phyloP scores from a whole-genome alignment of 2,888 invertebrate species.

The Pasiphila rectangulata region DNA sequence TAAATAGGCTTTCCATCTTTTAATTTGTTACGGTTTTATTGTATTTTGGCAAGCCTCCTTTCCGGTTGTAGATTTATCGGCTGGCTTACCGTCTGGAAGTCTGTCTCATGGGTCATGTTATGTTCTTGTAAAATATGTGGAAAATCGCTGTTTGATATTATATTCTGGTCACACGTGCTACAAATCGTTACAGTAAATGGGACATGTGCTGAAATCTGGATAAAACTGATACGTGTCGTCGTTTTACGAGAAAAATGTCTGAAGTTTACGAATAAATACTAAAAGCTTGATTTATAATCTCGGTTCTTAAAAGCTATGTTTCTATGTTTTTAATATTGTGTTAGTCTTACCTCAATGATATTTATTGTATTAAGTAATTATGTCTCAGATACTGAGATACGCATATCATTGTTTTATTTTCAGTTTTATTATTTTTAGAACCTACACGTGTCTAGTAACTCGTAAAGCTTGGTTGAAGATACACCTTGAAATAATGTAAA shows the following conservation, averaged over 20 bases:
- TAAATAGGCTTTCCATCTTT: conserved; percentile 1
- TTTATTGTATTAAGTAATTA: no score
- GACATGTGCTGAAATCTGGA: conserved; percentile 18
- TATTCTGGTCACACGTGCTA: conserved; percentile 22
- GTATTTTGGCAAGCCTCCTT: conserved; percentile 49
- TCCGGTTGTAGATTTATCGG: conserved; percentile 35
- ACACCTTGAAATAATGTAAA: conserved; percentile 10
- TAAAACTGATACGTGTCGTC: conserved; percentile 6
- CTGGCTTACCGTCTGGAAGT: conserved; percentile 30
- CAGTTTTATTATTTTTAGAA: no score
- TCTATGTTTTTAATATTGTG: background rate
- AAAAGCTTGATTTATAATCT: background rate
- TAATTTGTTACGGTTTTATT: conserved; percentile 36
- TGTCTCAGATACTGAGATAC: background rate
- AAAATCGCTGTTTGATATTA: conserved; percentile 12
- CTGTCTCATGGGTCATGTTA: conserved; percentile 10
- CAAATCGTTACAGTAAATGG: conserved; percentile 27
- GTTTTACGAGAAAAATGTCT: conserved; percentile 3
- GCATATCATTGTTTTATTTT: conserved; percentile 3
- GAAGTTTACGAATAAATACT: background rate
- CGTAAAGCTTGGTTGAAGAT: background rate
- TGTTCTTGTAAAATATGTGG: conserved; percentile 24
- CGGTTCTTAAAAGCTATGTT: background rate
- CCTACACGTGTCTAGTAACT: background rate
- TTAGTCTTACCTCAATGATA: no score